A percentile compares a stretch with the other conserved stretches of the same genome.
Evolutionary conservation across 2,113 vertebrate species (phyloP).

Genomic region (Proteles cristata): DNA sequence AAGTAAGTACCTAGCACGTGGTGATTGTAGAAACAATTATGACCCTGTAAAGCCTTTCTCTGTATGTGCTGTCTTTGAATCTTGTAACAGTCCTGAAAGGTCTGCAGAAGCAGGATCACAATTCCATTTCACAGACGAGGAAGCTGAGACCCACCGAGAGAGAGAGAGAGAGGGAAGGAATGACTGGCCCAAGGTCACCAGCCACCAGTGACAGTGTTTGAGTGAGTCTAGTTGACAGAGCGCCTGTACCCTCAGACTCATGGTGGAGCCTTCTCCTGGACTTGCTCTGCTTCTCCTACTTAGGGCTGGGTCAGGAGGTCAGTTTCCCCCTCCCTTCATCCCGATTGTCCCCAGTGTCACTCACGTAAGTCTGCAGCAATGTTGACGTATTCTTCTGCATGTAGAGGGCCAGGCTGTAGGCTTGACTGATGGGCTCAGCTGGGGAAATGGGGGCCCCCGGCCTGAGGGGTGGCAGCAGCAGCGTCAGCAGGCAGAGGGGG

Average conservation of each 20-base stretch:
- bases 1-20: background rate
- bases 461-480: background rate
- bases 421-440: conserved; percentile 69
- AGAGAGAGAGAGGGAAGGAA: background rate
- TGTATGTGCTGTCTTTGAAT: background rate
- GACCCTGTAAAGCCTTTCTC: background rate
- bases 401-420: conserved; percentile 74
- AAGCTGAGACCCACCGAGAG: background rate
- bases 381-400: conserved; percentile 72
- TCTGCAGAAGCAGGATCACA: background rate
- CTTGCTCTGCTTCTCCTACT: background rate
- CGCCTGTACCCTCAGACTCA: background rate
- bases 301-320: background rate
- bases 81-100: background rate
- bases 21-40: background rate
- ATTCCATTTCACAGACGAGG: background rate
- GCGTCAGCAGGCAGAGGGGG: conserved; percentile 49
- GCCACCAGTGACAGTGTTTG: background rate
- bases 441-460: conserved; percentile 35
- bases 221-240: background rate
- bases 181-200: background rate
- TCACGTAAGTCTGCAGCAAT: conserved; percentile 76
- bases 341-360: background rate
- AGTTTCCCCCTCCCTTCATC: background rate
- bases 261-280: background rate